Conservation (phyloP, 2,113 vertebrate genomes). For the Meleagris gallopavo region DNA sequence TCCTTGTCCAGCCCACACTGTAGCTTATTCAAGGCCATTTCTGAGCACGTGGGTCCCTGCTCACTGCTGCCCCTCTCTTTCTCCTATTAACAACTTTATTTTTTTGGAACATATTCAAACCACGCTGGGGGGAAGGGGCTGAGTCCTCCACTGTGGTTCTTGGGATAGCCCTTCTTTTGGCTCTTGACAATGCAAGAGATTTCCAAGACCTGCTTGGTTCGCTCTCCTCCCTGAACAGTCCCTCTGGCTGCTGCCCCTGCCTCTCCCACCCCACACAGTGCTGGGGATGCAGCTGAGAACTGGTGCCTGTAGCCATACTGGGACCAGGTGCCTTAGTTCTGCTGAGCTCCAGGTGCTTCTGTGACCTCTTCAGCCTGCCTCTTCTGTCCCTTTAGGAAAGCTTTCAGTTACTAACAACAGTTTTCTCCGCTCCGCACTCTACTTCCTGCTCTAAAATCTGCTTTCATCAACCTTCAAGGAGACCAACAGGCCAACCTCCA, state of each 20-base stretch:
- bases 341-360: not conserved
- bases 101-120: accelerated
- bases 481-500: not conserved
- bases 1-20: not conserved
- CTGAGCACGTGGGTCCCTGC: not conserved
- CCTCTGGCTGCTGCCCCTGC: not conserved
- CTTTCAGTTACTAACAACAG: accelerated
- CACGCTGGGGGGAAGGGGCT: not conserved
- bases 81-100: accelerated
- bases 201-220: conserved; percentile 25
- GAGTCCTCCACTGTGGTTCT: not conserved
- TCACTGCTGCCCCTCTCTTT: not conserved
- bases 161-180: not conserved
- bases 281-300: not conserved
- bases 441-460: not conserved
- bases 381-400: not conserved
- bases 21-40: not conserved
- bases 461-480: not conserved
- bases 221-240: not conserved
- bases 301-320: not conserved
- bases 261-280: not conserved
- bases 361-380: not conserved
- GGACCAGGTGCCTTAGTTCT: not conserved
- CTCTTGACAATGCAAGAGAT: not conserved
- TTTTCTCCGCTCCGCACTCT: not conserved